Percentiles rank a stretch among this genome's conserved stretches.
Evolutionary conservation across 2,888 invertebrate genomes (phyloP).

Genomic region (Lucinisca nassula): DNA sequence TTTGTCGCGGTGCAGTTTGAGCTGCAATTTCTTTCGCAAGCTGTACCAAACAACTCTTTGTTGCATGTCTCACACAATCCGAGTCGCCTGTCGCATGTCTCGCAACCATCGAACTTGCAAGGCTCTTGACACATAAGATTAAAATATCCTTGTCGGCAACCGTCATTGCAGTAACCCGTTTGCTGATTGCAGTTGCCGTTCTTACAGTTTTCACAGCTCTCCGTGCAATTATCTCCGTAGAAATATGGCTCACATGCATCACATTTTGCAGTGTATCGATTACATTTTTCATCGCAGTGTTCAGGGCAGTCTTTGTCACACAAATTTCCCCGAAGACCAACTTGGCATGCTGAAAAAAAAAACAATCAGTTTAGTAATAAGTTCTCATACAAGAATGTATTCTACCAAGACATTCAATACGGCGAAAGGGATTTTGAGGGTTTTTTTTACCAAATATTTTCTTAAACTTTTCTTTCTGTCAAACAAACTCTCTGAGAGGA

Average conservation of each 20-base stretch:
- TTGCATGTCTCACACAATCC: background rate
- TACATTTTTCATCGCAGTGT: background rate
- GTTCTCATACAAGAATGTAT: too few species aligned
- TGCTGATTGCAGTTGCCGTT: background rate
- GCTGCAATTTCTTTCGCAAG: constrained; percentile 11
- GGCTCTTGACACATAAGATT: background rate
- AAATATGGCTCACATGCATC: background rate
- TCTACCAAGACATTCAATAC: too few species aligned
- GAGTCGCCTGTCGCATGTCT: background rate
- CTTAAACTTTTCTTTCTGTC: too few species aligned
- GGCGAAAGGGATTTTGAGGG: too few species aligned
- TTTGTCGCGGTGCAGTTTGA: constrained; percentile 7
- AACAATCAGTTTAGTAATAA: too few species aligned
- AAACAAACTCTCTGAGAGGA: too few species aligned
- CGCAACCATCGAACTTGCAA: background rate
- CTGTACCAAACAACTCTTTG: background rate
- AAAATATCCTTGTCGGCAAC: background rate
- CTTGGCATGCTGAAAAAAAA: constrained; percentile 12
- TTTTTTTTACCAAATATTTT: too few species aligned
- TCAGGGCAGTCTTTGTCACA: background rate
- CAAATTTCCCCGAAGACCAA: background rate
- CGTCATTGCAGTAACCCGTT: background rate
- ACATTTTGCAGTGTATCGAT: constrained; percentile 5
- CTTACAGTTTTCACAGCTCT: background rate
- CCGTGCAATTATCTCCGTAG: background rate